Evolutionary conservation across 1,140 invertebrate species (phyloP).

Genomic region (Dendroctonus valens): DNA sequence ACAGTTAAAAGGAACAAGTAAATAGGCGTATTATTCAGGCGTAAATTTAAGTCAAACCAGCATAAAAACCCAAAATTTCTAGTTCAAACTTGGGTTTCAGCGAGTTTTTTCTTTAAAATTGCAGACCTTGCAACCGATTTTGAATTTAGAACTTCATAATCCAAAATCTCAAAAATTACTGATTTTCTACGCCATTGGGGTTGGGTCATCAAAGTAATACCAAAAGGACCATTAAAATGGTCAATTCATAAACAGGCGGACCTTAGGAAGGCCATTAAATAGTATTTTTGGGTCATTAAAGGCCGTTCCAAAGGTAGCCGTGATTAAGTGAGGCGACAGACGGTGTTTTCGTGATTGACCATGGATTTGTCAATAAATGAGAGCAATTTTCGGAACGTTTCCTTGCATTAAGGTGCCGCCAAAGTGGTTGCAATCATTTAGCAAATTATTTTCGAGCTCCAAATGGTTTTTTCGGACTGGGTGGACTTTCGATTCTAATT

Average conservation of each 20-base stretch:
- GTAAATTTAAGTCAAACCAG: too few species aligned
- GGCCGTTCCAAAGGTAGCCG: constrained; percentile 22
- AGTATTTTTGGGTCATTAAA: constrained; percentile 35
- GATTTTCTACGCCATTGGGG: constrained; percentile 8
- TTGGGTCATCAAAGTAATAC: constrained; percentile 7
- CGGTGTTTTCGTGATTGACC: constrained; percentile 17
- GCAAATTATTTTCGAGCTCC: constrained; percentile 14
- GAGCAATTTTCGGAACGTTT: constrained; percentile 10
- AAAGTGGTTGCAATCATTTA: constrained; percentile 2
- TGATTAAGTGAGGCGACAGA: constrained; percentile 29
- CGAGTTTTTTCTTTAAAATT: too few species aligned
- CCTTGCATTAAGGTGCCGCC: constrained; percentile 8
- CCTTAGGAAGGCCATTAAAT: constrained; percentile 30
- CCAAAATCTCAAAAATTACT: too few species aligned
- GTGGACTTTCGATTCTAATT: background rate
- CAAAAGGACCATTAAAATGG: constrained; percentile 27
- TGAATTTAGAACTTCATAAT: too few species aligned
- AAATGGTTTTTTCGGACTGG: background rate
- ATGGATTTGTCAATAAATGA: constrained; percentile 26
- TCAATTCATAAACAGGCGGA: constrained; percentile 31
- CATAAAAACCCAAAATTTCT: too few species aligned
- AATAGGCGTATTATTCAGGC: too few species aligned
- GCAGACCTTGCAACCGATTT: too few species aligned
- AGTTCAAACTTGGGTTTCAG: too few species aligned
- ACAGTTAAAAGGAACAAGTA: too few species aligned